These are phyloP conservation scores for Neodiprion virginianus DNA, from an alignment of 1,140 invertebrate genomes.

Conservation along the genomic window DNA sequence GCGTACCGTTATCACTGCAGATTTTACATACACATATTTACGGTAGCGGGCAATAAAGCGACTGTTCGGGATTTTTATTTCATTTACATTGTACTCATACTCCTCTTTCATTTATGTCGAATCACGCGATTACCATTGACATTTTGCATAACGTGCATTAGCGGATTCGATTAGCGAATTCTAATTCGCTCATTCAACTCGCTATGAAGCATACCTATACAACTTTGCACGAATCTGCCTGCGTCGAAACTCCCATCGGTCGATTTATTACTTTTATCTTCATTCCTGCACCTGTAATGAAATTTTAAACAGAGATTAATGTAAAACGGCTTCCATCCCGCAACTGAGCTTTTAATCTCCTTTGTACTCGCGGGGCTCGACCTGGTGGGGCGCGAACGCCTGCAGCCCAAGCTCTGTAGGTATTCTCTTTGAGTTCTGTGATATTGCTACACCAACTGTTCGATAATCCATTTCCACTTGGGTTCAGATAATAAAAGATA, in stretches of 20 bases:
- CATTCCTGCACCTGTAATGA: background rate
- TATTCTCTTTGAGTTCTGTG: background rate
- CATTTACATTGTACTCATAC: background rate
- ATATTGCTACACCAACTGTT: background rate
- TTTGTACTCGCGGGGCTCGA: background rate
- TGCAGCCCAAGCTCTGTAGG: background rate
- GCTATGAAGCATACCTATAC: no score
- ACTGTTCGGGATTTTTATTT: background rate
- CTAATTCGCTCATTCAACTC: background rate
- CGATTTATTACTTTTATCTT: background rate
- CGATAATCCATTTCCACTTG: background rate
- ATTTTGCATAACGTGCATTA: background rate
- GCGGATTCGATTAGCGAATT: background rate
- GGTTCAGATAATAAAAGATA: no score
- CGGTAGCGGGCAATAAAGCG: background rate
- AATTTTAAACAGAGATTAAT: conserved; percentile 6
- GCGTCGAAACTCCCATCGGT: background rate
- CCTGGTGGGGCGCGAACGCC: background rate
- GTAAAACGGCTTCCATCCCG: background rate
- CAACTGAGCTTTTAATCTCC: background rate
- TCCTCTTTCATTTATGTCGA: background rate
- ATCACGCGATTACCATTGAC: background rate
- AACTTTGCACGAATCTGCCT: no score
- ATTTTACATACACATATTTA: background rate
- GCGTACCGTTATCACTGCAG: no score